These are phyloP conservation scores for Adelphocoris suturalis DNA, from an alignment of 2,888 invertebrate genomes.

Conservation along the genomic window DNA sequence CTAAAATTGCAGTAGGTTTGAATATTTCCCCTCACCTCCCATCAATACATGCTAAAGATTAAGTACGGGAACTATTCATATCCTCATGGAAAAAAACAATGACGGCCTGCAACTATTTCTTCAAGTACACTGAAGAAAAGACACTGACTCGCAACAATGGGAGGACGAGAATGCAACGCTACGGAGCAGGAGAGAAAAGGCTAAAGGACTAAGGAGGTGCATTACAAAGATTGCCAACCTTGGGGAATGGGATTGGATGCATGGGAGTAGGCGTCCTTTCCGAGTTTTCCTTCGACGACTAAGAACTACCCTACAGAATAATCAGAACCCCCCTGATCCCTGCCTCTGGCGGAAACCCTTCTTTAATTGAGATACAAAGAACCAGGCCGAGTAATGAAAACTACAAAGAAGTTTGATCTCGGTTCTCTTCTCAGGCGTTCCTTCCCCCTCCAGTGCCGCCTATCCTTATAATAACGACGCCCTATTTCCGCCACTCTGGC, in stretches of 20 bases:
- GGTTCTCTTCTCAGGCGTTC: background rate
- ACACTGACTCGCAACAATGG: conserved; percentile 2
- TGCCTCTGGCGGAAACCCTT: conserved; percentile 22
- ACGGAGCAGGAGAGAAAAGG: background rate
- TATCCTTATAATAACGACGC: conserved; percentile 58
- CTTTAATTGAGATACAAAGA: conserved; percentile 69
- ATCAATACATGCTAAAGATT: no score
- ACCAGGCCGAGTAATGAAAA: conserved; percentile 67
- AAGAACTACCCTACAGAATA: conserved; percentile 57
- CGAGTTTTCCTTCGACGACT: conserved; percentile 10
- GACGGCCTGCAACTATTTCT: conserved; percentile 40
- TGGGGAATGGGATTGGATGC: conserved; percentile 66
- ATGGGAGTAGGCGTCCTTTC: conserved; percentile 43
- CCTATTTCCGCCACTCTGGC: conserved; percentile 41
- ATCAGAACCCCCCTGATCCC: conserved; percentile 37
- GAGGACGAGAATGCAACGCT: conserved; percentile 34
- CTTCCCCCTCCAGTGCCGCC: background rate
- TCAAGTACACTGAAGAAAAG: conserved; percentile 43
- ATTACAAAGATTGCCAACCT: conserved; percentile 67
- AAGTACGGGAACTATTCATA: background rate
- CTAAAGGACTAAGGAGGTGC: conserved; percentile 59
- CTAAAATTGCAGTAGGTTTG: no score
- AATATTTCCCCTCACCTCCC: no score
- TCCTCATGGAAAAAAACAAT: conserved; percentile 40
- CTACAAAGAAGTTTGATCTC: conserved; percentile 69